Evolutionary conservation across 2,888 invertebrate genomes (phyloP), one percentile per base, ranked within the genome.

Genomic region (Drosophila meridionalis): DNA sequence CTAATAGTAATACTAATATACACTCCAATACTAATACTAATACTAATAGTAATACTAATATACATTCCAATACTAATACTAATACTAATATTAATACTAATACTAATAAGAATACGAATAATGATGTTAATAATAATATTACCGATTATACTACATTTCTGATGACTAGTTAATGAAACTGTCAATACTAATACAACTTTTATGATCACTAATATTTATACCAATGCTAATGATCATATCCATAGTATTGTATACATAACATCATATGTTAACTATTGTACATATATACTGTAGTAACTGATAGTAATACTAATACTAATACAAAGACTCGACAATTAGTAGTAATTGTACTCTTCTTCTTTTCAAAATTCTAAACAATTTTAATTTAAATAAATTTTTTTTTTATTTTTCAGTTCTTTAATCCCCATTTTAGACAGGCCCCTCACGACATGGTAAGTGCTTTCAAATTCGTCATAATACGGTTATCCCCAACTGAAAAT

Each of bases 401-500:
- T 43, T 6, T 2, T 7, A 36, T 4, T 53, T 12, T 26, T 4
- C 9, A 20, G 2, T 20, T 34, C 2, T n/a, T 28, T 9, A 52
- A 20, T 47, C 2, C 3, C 38, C 20, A 14, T 9, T 12, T 4
- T 12, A 20, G 20, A 26, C 47, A 8, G 38, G n/a, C 12, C 48
- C 30, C 26, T 30, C 5, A 26, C 38, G 11, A 1, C 20, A 48
- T 26, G 38, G 76, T 77, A 83, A 80, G 77, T 77, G 71, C 77
- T 80, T 69, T 45, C 7, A 32, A 83, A 70, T 83, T 86, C 80
- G 77, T 82, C 86, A 83, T 77, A 64, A 67, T 59, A 20, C 77
- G 83, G 80, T 59, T 72, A 72, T 83, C 74, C 82, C 77, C 80
- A 74, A 66, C 76, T 66, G 63, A 77, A 77, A 83, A 58, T 52